Base-by-base conservation (phyloP, 2,113 vertebrate species). In the Platysternon megacephalum region DNA sequence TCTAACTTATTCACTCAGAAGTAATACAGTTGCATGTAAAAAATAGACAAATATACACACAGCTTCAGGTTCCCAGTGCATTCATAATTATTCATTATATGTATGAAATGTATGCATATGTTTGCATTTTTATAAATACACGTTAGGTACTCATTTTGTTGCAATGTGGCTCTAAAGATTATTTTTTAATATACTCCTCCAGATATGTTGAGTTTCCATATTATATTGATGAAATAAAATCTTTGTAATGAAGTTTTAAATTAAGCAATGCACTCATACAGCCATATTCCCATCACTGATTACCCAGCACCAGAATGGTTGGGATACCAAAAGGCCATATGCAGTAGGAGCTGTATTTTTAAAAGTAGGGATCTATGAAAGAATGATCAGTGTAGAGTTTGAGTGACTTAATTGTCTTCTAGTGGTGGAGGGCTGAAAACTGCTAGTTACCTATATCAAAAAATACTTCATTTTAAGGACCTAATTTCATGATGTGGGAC, bases 341-440 rank as follows among this genome's bases (percentile, higher is more conserved):
- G 49, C 53, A 96, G 86, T 85, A 61, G 49, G 83, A 95, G 58
- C 94, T 93, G 84, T 89, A 80, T 93, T 97, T 97, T 96, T 89
- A 72, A 96, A 96, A 95, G 96, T 95, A 93, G 93, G 90, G 94
- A 83, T 96, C 91, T 91, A 76, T 96, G 84, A 95, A 96, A 97
- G 94, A 97, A 94, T 88, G 42, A 35, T 46, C 39, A 91, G 80
- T 97, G 94, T 95, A 87, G 87, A 93, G 84, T 93, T 91, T 93
- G 93, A 94, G 90, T 85, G 82, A 89, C 85, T 82, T 58, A 94
- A 90, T 87, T 72, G n/a, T 88, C 89, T 97, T 53, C 85, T 95
- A 80, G 51, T 83, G 24, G 44, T 79, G 46, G 51, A 93, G 93
- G 89, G 88, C 93, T 98, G 96, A 97, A 97, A 97, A 95, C 93